Conservation (phyloP, 2,113 vertebrate genomes). For the Dicerorhinus sumatrensis region DNA sequence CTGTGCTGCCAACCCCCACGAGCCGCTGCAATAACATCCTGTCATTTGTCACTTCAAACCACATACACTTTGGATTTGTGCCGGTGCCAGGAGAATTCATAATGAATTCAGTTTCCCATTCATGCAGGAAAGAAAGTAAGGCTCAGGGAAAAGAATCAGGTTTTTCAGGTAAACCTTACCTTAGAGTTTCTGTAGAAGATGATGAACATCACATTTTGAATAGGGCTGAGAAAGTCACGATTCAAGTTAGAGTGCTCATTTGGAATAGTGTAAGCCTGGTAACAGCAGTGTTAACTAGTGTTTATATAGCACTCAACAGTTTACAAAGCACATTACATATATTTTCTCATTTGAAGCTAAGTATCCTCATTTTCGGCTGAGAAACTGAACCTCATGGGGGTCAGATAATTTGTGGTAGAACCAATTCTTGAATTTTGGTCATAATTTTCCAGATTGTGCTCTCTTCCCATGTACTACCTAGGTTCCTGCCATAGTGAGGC, state of each 20-base stretch:
- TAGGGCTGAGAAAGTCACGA: not conserved
- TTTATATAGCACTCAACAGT: not conserved
- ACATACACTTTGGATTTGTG: constrained; percentile 9
- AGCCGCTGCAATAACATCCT: not conserved
- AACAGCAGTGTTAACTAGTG: not conserved
- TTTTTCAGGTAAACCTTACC: no score
- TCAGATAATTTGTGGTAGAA: not conserved
- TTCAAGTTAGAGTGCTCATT: not conserved
- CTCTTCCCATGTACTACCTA: not conserved
- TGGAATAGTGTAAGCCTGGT: not conserved
- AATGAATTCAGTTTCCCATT: constrained; percentile 58
- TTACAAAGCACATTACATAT: not conserved
- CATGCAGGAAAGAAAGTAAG: constrained; percentile 45
- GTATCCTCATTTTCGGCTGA: not conserved
- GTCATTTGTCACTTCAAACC: constrained; percentile 62
- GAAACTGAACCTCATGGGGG: not conserved
- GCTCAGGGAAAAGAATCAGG: not conserved
- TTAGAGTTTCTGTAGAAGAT: constrained; percentile 30
- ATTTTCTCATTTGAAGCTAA: not conserved
- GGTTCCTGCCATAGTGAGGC: not conserved
- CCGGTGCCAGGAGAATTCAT: constrained; percentile 52
- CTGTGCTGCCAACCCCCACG: not conserved
- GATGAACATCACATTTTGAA: not conserved
- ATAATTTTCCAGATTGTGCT: not conserved
- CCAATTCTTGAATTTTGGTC: not conserved